Percentiles rank a stretch among this genome's conserved stretches.
Conservation (phyloP, 2,113 vertebrate species). For the Triplophysa dalaica region DNA sequence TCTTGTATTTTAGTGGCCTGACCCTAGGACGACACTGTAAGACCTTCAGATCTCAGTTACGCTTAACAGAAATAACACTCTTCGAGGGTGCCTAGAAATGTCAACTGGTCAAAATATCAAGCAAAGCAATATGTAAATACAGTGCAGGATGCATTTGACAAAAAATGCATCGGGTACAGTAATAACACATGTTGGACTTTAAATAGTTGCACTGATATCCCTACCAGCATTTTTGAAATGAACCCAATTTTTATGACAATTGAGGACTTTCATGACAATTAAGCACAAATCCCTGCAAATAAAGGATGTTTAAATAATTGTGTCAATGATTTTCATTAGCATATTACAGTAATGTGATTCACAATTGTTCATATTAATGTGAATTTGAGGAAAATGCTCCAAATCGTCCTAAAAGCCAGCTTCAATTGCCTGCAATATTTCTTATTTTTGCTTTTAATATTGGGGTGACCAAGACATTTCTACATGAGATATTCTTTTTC, state of each 20-base stretch:
- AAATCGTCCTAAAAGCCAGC: too few relatives aligned
- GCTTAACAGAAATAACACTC: not conserved
- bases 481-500: not conserved
- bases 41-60: slow-evolving; percentile 1
- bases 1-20: slow-evolving; percentile 39
- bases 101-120: slow-evolving; percentile 19
- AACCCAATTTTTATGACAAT: too few relatives aligned
- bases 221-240: not conserved
- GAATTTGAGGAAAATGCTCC: not conserved
- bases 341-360: not conserved
- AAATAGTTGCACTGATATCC: not conserved
- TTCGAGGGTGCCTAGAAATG: not conserved
- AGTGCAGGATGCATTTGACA: slow-evolving; percentile 37
- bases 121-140: slow-evolving; percentile 19
- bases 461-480: not conserved
- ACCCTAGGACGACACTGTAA: slow-evolving; percentile 9
- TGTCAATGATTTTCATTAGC: too few relatives aligned
- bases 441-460: not conserved
- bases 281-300: too few relatives aligned
- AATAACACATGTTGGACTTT: slow-evolving; percentile 14
- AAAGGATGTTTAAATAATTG: too few relatives aligned
- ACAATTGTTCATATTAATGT: not conserved
- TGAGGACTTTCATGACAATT: too few relatives aligned
- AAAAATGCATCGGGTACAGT: slow-evolving; percentile 31
- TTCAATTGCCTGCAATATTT: too few relatives aligned